Conservation (phyloP, 2,797 vertebrate genomes). For the Aulostomus chinensis region DNA sequence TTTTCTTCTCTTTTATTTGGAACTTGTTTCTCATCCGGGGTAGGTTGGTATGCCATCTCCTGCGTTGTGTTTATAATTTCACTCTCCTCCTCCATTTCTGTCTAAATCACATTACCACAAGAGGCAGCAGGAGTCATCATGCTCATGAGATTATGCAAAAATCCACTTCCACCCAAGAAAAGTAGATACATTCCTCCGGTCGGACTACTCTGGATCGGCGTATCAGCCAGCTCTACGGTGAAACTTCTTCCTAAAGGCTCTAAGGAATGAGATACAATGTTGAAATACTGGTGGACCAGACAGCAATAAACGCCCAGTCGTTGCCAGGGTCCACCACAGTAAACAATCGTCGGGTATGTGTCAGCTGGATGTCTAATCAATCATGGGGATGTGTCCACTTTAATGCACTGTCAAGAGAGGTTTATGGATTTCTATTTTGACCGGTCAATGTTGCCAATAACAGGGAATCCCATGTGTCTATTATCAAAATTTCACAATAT, state of each 20-base stretch:
- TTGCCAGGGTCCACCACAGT: constrained; percentile 71
- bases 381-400: constrained; percentile 70
- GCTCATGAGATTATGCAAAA: too few relatives aligned
- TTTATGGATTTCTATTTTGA: constrained; percentile 76
- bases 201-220: too few relatives aligned
- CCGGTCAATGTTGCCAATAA: constrained; percentile 66
- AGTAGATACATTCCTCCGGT: too few relatives aligned
- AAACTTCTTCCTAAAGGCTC: constrained; percentile 49
- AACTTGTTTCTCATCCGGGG: too few relatives aligned
- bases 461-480: constrained; percentile 47
- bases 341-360: constrained; percentile 74
- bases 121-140: too few relatives aligned
- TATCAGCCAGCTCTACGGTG: constrained; percentile 12
- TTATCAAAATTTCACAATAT: constrained; percentile 62
- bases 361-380: constrained; percentile 74
- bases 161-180: too few relatives aligned
- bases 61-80: too few relatives aligned
- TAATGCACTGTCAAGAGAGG: constrained; percentile 73
- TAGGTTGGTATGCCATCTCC: too few relatives aligned
- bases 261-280: constrained; percentile 65
- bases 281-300: constrained; percentile 77
- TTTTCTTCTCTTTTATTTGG: too few relatives aligned
- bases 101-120: too few relatives aligned
- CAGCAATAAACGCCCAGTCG: constrained; percentile 76
- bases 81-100: too few relatives aligned